Evolutionary conservation across 2,113 vertebrate genomes (phyloP).

Genomic region (Xerus inauris): DNA sequence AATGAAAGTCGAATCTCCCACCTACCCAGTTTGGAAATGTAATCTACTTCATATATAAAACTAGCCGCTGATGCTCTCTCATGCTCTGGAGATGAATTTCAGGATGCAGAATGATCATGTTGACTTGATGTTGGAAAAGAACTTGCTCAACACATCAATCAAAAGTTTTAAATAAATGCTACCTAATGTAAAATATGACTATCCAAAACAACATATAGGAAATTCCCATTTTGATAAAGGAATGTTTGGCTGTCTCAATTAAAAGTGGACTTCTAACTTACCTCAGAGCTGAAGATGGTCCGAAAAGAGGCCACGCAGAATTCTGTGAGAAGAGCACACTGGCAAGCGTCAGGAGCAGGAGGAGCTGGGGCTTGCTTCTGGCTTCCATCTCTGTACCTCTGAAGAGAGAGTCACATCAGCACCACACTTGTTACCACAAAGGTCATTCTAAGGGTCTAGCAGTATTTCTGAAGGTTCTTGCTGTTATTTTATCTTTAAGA

Average conservation of each 20-base stretch:
- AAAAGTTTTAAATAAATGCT: neutral
- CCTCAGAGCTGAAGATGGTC: conserved; percentile 88
- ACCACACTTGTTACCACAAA: neutral
- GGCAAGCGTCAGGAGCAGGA: conserved; percentile 90
- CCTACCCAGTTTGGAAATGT: neutral
- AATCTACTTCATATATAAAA: neutral
- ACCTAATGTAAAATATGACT: neutral
- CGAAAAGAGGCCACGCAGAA: conserved; percentile 87
- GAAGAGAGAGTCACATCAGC: neutral
- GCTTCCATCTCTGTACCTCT: conserved; percentile 91
- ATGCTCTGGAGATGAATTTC: neutral
- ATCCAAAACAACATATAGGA: neutral
- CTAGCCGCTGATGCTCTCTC: neutral
- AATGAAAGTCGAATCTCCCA: neutral
- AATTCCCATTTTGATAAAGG: neutral
- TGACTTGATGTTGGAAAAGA: neutral
- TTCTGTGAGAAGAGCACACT: conserved; percentile 90
- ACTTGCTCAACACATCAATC: neutral
- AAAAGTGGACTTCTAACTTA: conserved; percentile 87
- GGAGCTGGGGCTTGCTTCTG: conserved; percentile 90
- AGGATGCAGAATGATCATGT: neutral
- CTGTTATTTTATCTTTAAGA: neutral
- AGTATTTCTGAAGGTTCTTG: neutral
- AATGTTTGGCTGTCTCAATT: neutral
- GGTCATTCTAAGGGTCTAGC: neutral